Conservation (phyloP, 2,113 vertebrate genomes). For the Brachypteracias leptosomus region DNA sequence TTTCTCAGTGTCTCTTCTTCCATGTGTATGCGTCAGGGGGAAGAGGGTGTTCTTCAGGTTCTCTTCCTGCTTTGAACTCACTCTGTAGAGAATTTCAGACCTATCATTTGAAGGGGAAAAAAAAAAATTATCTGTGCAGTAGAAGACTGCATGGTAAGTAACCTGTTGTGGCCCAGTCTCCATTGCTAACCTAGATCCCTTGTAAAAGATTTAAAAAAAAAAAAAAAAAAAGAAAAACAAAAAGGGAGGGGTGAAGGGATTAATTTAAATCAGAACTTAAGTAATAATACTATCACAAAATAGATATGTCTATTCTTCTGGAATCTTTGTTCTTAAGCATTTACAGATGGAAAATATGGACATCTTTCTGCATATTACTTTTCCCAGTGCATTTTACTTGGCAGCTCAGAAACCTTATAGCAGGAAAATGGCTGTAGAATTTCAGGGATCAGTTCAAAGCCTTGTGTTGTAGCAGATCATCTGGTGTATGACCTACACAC, state of each 20-base stretch:
- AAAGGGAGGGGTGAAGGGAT: background rate
- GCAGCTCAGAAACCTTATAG: conserved; percentile 7
- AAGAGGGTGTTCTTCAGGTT: background rate
- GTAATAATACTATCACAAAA: background rate
- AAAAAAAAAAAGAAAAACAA: background rate
- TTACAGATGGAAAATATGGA: conserved; percentile 35
- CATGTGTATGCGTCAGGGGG: background rate
- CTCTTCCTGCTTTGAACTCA: background rate
- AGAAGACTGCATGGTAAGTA: background rate
- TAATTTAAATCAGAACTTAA: background rate
- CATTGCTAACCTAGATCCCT: background rate
- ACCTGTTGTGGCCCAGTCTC: background rate
- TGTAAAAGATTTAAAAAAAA: background rate
- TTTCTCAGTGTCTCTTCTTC: background rate
- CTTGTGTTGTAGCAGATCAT: background rate
- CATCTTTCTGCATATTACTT: conserved; percentile 4
- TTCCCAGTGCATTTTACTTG: conserved; percentile 16
- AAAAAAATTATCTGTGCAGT: background rate
- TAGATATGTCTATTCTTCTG: background rate
- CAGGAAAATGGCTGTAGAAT: background rate
- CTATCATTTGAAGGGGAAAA: background rate
- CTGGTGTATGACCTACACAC: background rate
- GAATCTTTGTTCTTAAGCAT: background rate
- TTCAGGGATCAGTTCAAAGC: background rate
- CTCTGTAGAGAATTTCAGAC: background rate